Evolutionary conservation across 2,797 vertebrate species (phyloP), one percentile per base, ranked within the genome.

Genomic region (Eutrigla gurnardus): DNA sequence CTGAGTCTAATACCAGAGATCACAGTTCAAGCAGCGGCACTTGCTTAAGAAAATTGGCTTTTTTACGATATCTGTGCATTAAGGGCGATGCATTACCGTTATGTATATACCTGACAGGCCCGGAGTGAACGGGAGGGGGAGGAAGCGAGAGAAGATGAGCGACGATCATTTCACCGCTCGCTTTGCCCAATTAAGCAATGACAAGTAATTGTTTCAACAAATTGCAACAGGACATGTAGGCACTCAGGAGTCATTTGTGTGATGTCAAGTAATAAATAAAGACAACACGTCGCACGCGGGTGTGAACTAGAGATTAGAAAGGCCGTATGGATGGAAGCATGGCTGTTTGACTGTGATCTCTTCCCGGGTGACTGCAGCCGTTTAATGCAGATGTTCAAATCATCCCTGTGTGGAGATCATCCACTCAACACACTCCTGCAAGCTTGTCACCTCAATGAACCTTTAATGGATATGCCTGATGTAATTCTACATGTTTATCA

Each of bases 231-330:
- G 77, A 88, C 67, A 72, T 84, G 87, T 88, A 80, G 72, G 77
- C 85, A 84, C 91, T 89, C 71, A 73, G 86, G 84, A 91, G 81
- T 88, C 85, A 88, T 84, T 90, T 81, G 18, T 3, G 60, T 76
- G 73, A 79, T 84, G 86, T 89, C 83, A 70, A 40, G 79, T 87
- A 85, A 93, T 93, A 90, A 90, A 90, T 92, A 86, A 90, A 85
- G 86, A 86, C 77, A 77, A 89, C 87, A 77, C 5, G 57, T 45
- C 49, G 58, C 81, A 73, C 73, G 63, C 39, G 68, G 77, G 77
- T 86, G 77, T 73, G 80, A 81, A 49, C 80, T 14, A 15, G 37
- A 83, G 81, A 91, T 88, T 83, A 91, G 25, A 85, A 82, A 80
- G 84, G 83, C 87, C 89, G 86, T 91, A 89, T 88, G 87, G 89